Conservation (phyloP, 1,140 invertebrate species). For the Teleogryllus occipitalis region DNA sequence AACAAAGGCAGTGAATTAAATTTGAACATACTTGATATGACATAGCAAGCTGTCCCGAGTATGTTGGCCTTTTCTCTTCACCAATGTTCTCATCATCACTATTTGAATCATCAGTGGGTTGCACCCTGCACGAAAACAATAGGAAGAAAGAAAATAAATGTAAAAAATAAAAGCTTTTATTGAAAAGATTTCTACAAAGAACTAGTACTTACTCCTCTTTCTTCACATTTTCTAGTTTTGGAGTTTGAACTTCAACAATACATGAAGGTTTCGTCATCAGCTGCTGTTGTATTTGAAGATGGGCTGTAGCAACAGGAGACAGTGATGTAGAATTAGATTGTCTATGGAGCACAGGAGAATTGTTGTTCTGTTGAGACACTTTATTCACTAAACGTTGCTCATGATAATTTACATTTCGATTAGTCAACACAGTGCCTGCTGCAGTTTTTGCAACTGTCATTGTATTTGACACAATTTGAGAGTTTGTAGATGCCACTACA, state of each 20-base stretch:
- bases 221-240: neutral
- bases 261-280: neutral
- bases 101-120: conserved; percentile 5
- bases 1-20: neutral
- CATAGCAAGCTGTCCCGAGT: neutral
- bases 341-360: neutral
- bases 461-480: conserved; percentile 6
- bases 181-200: neutral
- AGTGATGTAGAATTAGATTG: neutral
- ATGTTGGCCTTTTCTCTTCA: neutral
- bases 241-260: neutral
- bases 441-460: conserved; percentile 12
- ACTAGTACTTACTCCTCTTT: conserved; percentile 9
- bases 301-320: neutral
- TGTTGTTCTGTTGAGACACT: neutral
- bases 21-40: neutral
- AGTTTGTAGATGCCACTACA: conserved; percentile 10
- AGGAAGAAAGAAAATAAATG: neutral
- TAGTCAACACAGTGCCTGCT: neutral
- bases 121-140: conserved; percentile 12
- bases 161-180: neutral
- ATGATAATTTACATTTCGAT: neutral
- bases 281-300: neutral
- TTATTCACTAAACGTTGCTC: neutral
- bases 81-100: conserved; percentile 10